Conservation (phyloP, 2,113 vertebrate genomes). For the Mastomys natalensis region DNA sequence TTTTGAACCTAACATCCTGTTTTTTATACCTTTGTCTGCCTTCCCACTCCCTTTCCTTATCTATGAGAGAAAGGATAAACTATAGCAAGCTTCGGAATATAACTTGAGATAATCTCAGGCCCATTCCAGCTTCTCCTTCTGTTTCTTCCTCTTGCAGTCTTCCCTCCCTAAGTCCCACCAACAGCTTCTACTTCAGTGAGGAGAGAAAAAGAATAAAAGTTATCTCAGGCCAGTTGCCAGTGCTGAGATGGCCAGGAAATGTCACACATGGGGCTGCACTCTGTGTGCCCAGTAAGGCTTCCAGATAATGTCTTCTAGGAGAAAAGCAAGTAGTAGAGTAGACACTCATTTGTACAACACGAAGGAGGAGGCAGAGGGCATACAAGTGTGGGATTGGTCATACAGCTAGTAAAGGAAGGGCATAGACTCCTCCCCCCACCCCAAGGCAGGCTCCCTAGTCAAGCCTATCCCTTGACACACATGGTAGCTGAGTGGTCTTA, state of each 20-base stretch:
- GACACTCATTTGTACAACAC: rapidly evolving
- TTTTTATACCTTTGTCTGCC: constrained; percentile 62
- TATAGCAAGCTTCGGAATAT: constrained; percentile 42
- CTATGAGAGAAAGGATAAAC: constrained; percentile 62
- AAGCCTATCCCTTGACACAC: background rate
- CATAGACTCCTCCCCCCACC: background rate
- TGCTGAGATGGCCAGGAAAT: background rate
- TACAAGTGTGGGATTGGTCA: background rate
- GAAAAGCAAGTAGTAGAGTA: background rate
- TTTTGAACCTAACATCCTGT: constrained; percentile 57
- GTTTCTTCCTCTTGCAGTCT: background rate
- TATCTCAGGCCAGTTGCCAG: background rate
- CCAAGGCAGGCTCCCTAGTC: background rate
- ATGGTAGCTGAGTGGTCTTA: background rate
- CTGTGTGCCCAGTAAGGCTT: rapidly evolving
- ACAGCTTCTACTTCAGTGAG: background rate
- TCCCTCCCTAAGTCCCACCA: background rate
- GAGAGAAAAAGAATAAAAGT: background rate
- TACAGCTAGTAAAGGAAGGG: background rate
- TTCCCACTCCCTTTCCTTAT: constrained; percentile 52
- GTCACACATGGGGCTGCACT: rapidly evolving
- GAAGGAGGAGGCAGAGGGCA: background rate
- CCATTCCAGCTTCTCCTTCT: background rate
- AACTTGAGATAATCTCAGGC: constrained; percentile 13
- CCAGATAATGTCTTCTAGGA: background rate